These are phyloP conservation scores for Muscidifurax raptorellus DNA, from an alignment of 1,140 invertebrate species.

Conservation along the genomic window DNA sequence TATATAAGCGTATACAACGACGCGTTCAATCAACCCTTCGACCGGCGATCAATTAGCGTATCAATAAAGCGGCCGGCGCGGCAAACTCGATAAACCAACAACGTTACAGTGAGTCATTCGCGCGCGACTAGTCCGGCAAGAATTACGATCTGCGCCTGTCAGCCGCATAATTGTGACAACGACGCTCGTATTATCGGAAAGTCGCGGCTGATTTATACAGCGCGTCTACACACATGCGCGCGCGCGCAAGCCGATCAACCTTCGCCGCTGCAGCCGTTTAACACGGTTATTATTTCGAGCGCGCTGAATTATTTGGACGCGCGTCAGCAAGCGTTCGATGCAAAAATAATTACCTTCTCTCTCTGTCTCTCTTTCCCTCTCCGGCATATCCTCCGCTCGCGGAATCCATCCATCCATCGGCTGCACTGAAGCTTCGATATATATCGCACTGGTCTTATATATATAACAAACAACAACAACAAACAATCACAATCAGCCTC, in stretches of 20 bases:
- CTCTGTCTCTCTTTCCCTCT: too few relatives aligned
- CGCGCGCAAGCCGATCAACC: too few relatives aligned
- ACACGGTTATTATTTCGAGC: neutral
- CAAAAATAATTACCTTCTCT: neutral
- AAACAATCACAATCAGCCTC: too few relatives aligned
- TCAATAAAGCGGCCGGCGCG: neutral
- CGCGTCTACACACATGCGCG: neutral
- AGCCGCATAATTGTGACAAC: slow-evolving; percentile 20
- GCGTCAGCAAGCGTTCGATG: too few relatives aligned
- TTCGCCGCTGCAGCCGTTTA: too few relatives aligned
- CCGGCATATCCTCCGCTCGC: neutral
- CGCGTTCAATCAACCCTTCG: neutral
- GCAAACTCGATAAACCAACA: neutral
- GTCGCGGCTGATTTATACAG: slow-evolving; percentile 24
- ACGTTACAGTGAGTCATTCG: neutral
- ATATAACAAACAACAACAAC: too few relatives aligned
- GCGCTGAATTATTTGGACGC: too few relatives aligned
- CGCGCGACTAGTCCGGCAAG: neutral
- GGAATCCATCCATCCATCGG: neutral
- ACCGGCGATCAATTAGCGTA: neutral
- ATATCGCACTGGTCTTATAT: neutral
- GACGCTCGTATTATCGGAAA: neutral
- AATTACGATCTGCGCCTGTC: slow-evolving; percentile 7
- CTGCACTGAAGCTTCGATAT: neutral
- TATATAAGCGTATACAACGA: neutral